A percentile compares a stretch with the other conserved stretches of the same genome.
Evolutionary conservation across 2,797 vertebrate genomes (phyloP).

Genomic region (Falco concolor): DNA sequence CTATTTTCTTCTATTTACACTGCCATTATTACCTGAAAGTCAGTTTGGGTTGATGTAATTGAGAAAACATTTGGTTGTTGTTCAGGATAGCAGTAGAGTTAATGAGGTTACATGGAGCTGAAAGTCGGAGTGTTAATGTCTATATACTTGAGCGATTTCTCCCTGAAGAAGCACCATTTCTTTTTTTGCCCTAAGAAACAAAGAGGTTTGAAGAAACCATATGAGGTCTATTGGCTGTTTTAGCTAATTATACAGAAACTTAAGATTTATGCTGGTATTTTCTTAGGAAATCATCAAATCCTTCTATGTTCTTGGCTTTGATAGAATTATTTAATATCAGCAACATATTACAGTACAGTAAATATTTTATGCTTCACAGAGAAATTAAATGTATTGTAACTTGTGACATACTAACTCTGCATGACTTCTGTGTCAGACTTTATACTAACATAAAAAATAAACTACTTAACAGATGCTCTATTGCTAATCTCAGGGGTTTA

Average conservation of each 20-base stretch:
- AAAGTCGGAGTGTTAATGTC: background rate
- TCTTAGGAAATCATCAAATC: background rate
- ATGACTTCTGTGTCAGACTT: constrained; percentile 24
- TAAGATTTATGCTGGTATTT: background rate
- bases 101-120: background rate
- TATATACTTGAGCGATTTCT: background rate
- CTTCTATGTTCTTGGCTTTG: constrained; percentile 3
- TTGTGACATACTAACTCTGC: background rate
- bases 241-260: background rate
- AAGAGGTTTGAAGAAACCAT: background rate
- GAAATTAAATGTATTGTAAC: constrained; percentile 13
- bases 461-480: constrained; percentile 41
- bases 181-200: background rate
- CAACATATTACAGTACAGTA: constrained; percentile 9
- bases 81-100: background rate
- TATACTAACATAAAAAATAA: constrained; percentile 28
- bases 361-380: constrained; percentile 36
- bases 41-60: background rate
- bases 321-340: constrained; percentile 54
- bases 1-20: background rate
- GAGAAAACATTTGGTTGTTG: background rate
- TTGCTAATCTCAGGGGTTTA: constrained; percentile 35
- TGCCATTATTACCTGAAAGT: background rate
- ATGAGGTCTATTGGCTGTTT: background rate
- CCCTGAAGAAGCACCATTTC: background rate